Evolutionary conservation across 1,140 invertebrate species (phyloP), one percentile per base, ranked within the genome.

Genomic region (Drosophila virilis): DNA sequence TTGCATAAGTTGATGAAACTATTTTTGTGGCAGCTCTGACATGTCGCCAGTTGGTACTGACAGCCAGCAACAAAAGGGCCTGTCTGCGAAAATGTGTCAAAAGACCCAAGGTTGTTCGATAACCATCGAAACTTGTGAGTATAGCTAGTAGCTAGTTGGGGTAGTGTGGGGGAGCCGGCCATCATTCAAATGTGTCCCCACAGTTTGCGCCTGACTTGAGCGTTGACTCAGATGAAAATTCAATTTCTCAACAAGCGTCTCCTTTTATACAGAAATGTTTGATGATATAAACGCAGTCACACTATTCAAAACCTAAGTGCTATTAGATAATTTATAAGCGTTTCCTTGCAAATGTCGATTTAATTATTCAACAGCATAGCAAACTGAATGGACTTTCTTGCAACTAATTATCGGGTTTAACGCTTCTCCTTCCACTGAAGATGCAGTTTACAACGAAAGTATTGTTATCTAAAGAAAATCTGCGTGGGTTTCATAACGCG

Each of bases 21-120:
- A 80, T 88, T 83, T 85, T 65, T 62, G 46, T 66, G 60, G 55
- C 71, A 59, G 42, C 65, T 50, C 57, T 85, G 81, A 80, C 74
- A 79, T 62, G 68, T 50, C 78, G 68, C 65, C 72, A 78, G 80
- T 77, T 86, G 84, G 52, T 68, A 38, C 66, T 89, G 83, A 88
- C 83, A 88, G 64, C 45, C 66, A 65, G 77, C 83, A 83, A 80
- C 69, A 83, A 86, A 83, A 73, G 83, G 84, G 83, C 83, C 64
- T 78, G 72, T 54, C 78, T 71, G 61, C 71, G 37, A 48, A 71
- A 71, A 71, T 65, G 46, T 64, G 33, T 55, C 37, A 42, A 60
- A 58, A 52, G 33, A 17, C 17, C 45, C 48, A 80, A 61, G 68
- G 75, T 42, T 58, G 58, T 48, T 62, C 78, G 80, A 83, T 86